Conservation (phyloP, 1,140 invertebrate genomes). For the Lamellibrachia luymesi region DNA sequence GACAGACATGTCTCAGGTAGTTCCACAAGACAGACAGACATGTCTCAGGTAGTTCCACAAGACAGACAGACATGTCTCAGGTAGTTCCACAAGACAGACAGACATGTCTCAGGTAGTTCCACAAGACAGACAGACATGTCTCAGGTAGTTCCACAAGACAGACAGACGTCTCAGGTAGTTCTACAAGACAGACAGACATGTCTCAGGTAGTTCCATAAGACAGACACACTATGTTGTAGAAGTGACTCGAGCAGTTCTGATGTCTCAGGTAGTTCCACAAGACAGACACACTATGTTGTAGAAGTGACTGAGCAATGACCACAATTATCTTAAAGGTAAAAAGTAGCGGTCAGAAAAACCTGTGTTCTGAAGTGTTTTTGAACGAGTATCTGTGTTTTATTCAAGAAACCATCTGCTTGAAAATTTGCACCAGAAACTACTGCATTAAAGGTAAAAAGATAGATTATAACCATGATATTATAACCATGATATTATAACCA, state of each 20-base stretch:
- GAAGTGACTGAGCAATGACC: background rate
- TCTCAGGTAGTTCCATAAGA: too few species aligned
- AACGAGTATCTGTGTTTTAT: too few species aligned
- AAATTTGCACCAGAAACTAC: too few species aligned
- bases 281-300: background rate
- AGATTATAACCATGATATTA: too few species aligned
- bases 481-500: too few species aligned
- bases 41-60: background rate
- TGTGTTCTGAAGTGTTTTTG: too few species aligned
- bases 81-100: constrained; percentile 60
- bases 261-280: background rate
- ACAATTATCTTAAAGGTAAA: too few species aligned
- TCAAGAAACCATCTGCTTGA: too few species aligned
- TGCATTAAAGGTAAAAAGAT: too few species aligned
- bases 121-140: background rate
- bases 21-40: constrained; percentile 59
- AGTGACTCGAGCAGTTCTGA: constrained; percentile 60
- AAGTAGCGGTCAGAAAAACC: too few species aligned
- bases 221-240: background rate
- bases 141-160: constrained; percentile 60
- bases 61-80: background rate
- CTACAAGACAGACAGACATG: constrained; percentile 56
- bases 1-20: background rate
- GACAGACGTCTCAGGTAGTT: constrained; percentile 75
- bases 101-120: background rate